Conservation (phyloP, 2,113 vertebrate genomes). For the Petrocephalus microphthalmus region DNA sequence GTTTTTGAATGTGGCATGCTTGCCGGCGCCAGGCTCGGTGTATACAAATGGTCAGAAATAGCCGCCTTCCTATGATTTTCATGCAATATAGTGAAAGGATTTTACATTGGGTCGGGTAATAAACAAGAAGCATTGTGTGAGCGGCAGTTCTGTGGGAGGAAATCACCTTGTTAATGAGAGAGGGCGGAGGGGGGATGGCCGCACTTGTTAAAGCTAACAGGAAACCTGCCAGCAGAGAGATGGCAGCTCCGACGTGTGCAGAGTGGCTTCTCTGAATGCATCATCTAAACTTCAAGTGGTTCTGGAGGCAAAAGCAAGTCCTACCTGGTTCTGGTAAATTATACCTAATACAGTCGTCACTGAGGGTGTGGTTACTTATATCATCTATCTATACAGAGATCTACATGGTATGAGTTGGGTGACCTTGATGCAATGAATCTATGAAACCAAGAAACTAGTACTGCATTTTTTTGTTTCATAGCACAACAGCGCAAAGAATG, state of each 20-base stretch:
- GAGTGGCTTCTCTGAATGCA: not conserved
- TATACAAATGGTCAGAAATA: not conserved
- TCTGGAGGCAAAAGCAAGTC: not conserved
- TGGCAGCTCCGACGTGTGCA: not conserved
- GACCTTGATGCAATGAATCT: not conserved
- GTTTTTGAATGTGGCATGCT: not conserved
- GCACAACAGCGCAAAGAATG: no score
- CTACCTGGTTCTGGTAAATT: not conserved
- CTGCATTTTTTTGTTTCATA: no score
- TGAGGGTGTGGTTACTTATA: no score
- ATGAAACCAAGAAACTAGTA: not conserved
- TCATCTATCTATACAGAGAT: not conserved
- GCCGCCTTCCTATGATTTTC: not conserved
- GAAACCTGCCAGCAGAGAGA: not conserved
- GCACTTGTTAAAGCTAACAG: not conserved
- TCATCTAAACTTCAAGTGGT: not conserved
- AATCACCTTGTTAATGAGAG: not conserved
- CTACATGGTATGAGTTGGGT: not conserved
- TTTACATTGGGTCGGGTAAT: not conserved
- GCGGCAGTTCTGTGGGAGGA: not conserved
- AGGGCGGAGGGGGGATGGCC: not conserved
- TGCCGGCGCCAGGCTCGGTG: not conserved
- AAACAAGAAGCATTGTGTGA: not conserved
- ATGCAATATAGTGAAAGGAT: not conserved
- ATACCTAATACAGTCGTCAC: not conserved